phyloP scores from a whole-genome alignment of 2,113 vertebrate genomes.

The Percopsis transmontana region DNA sequence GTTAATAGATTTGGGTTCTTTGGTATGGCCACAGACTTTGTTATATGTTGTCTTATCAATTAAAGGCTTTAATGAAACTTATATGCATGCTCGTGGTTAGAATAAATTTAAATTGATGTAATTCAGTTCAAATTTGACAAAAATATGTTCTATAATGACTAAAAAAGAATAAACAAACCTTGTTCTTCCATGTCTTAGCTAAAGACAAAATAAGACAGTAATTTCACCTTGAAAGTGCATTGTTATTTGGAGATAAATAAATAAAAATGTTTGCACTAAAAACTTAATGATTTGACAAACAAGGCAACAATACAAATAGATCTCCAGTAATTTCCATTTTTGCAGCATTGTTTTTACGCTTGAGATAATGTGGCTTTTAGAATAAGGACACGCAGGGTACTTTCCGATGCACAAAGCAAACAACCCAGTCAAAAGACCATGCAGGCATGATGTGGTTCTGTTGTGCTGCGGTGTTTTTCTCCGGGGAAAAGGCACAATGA shows the following conservation, averaged over 20 bases:
- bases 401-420: conserved; percentile 30
- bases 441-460: not conserved
- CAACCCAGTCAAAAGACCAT: conserved; percentile 10
- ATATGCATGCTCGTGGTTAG: not conserved
- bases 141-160: not conserved
- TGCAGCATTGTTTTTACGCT: conserved; percentile 36
- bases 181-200: no score
- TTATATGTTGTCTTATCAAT: conserved; percentile 5
- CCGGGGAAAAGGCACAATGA: not conserved
- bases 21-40: not conserved
- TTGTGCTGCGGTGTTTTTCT: conserved; percentile 4
- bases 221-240: no score
- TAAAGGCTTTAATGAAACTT: not conserved
- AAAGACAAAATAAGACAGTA: no score
- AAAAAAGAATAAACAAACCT: no score
- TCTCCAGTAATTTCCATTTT: conserved; percentile 8
- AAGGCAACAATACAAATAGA: conserved; percentile 8
- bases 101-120: not conserved
- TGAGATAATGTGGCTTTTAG: conserved; percentile 22
- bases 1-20: no score
- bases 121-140: not conserved
- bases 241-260: no score
- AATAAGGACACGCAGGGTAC: conserved; percentile 16
- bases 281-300: not conserved
- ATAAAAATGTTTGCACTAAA: no score